Percentiles rank a stretch among this genome's conserved stretches.
Conservation (phyloP, 2,888 invertebrate species). For the Acronicta aceris region DNA sequence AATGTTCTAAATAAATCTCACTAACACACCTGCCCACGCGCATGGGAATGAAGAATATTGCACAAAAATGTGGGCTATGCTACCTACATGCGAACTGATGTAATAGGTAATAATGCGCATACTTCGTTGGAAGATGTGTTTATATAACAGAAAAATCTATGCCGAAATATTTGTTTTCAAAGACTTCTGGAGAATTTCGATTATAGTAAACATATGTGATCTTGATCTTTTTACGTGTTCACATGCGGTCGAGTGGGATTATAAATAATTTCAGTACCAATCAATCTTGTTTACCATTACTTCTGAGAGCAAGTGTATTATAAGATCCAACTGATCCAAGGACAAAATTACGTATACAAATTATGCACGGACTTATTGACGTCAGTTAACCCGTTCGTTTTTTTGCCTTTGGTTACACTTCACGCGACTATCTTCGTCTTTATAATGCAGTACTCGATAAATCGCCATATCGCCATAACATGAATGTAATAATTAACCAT, state of each 20-base stretch:
- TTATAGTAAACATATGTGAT: slow-evolving; percentile 30
- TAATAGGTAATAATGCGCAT: slow-evolving; percentile 25
- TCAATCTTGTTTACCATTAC: slow-evolving; percentile 30
- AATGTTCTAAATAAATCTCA: not conserved
- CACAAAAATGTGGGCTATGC: slow-evolving; percentile 31
- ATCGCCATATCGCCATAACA: too few species aligned
- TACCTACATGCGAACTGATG: slow-evolving; percentile 11
- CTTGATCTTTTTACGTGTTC: slow-evolving; percentile 28
- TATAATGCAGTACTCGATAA: too few species aligned
- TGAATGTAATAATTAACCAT: too few species aligned
- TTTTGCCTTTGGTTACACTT: not conserved
- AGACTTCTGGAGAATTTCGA: slow-evolving; percentile 14
- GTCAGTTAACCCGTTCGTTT: not conserved
- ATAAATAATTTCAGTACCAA: slow-evolving; percentile 29
- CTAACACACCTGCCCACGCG: slow-evolving; percentile 25
- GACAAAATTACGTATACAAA: slow-evolving; percentile 7
- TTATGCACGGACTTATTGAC: too few species aligned
- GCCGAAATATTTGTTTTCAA: slow-evolving; percentile 6
- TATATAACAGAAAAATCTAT: slow-evolving; percentile 23
- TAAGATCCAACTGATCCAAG: slow-evolving; percentile 38
- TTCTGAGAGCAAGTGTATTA: slow-evolving; percentile 16
- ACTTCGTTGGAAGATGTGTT: slow-evolving; percentile 9
- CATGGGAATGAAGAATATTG: slow-evolving; percentile 19
- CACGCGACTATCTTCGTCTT: not conserved
- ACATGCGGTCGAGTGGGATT: slow-evolving; percentile 12